These are phyloP conservation scores for Chrysoperla carnea DNA, from an alignment of 1,140 invertebrate species.

Conservation along the genomic window DNA sequence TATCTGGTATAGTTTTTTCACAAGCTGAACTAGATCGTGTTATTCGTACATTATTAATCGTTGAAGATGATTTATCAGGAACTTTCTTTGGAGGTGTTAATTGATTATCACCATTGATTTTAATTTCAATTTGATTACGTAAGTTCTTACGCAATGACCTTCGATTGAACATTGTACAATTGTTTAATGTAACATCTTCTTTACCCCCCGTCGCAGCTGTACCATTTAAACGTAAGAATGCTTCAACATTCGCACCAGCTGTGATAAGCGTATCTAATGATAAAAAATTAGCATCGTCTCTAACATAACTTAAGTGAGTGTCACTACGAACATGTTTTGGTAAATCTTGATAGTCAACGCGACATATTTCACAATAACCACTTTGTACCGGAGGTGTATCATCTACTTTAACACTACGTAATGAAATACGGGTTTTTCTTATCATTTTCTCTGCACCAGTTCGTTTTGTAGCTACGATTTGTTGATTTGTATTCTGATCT, in stretches of 20 bases:
- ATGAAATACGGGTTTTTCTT: conserved; percentile 38
- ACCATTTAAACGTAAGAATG: conserved; percentile 29
- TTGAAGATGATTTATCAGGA: background rate
- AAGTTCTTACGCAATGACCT: background rate
- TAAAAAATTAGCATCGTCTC: conserved; percentile 49
- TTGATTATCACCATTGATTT: background rate
- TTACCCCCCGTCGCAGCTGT: background rate
- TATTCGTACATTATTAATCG: background rate
- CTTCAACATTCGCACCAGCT: conserved; percentile 36
- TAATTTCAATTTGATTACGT: background rate
- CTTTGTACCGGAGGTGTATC: conserved; percentile 32
- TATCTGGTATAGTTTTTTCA: background rate
- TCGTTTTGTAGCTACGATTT: background rate
- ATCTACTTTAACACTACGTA: conserved; percentile 31
- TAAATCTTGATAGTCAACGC: conserved; percentile 44
- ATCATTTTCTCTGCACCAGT: conserved; percentile 25
- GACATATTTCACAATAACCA: conserved; percentile 62
- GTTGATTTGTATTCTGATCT: background rate
- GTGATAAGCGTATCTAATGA: conserved; percentile 46
- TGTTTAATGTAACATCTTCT: background rate
- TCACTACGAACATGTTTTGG: conserved; percentile 48
- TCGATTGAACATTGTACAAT: background rate
- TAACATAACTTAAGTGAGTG: conserved; percentile 47
- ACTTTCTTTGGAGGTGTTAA: background rate
- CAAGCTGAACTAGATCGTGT: conserved; percentile 1